These are phyloP conservation scores for Tapirus terrestris DNA, from an alignment of 2,113 vertebrate species.

Conservation along the genomic window DNA sequence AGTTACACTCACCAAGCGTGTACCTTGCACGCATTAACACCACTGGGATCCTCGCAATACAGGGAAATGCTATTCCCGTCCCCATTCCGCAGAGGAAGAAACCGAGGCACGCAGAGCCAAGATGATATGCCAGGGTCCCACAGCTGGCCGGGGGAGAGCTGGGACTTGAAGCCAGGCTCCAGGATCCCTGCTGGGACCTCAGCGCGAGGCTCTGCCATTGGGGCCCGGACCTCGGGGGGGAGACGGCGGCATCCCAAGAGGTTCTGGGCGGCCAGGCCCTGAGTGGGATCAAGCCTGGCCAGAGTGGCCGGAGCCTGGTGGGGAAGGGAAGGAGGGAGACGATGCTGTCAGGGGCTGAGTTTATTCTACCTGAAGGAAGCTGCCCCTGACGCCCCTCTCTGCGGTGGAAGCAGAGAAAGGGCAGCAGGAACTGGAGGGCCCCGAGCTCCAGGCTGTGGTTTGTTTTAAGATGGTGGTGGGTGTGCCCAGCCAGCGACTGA, in stretches of 20 bases:
- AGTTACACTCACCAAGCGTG: fast-evolving
- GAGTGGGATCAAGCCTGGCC: fast-evolving
- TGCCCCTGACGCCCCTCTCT: fast-evolving
- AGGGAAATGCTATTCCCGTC: neutral
- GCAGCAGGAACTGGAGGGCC: neutral
- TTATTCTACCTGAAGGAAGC: neutral
- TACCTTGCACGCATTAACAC: fast-evolving
- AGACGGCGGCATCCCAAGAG: neutral
- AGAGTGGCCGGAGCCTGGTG: neutral
- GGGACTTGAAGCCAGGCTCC: neutral
- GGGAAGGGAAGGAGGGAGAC: neutral
- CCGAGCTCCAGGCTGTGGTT: neutral
- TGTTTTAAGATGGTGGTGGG: neutral
- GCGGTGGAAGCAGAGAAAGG: fast-evolving
- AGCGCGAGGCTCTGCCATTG: fast-evolving
- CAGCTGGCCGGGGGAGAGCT: too few relatives aligned
- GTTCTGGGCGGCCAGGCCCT: neutral
- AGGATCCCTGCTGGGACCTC: neutral
- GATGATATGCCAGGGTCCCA: too few relatives aligned
- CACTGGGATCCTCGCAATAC: neutral
- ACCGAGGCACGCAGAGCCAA: neutral
- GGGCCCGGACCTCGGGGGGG: neutral
- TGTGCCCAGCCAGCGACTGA: neutral
- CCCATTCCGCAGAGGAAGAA: neutral
- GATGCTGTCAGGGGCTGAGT: neutral